Conservation (phyloP, 2,113 vertebrate genomes). For the Oxygymnocypris stewartii region DNA sequence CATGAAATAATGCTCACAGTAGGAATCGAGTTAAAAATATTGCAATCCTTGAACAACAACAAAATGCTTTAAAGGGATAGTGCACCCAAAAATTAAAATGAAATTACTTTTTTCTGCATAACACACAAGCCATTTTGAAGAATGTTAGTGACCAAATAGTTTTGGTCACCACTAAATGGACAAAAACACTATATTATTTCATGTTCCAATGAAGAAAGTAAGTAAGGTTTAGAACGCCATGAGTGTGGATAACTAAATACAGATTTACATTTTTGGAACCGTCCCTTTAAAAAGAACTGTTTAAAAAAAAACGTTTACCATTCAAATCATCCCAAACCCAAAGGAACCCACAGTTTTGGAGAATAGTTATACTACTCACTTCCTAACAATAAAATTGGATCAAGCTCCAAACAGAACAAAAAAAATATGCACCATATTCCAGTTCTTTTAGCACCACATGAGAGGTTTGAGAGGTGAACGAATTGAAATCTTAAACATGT, state of each 20-base stretch:
- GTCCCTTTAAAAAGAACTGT: not conserved
- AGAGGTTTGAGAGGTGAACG: not conserved
- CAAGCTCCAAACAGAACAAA: not conserved
- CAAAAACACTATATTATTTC: too few relatives aligned
- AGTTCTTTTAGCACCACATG: not conserved
- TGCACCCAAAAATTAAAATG: not conserved
- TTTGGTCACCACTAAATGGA: not conserved
- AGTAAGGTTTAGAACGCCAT: too few relatives aligned
- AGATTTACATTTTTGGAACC: not conserved
- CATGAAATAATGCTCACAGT: not conserved
- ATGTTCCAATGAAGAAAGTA: too few relatives aligned
- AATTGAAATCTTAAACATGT: not conserved
- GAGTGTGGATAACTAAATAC: too few relatives aligned
- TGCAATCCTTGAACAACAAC: not conserved
- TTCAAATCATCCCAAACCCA: not conserved
- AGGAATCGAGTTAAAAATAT: not conserved
- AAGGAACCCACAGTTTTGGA: not conserved
- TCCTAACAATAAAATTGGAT: not conserved
- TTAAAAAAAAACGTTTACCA: too few relatives aligned
- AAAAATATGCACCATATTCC: not conserved
- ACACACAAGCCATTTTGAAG: not conserved
- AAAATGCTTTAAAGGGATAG: not conserved
- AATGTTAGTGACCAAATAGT: not conserved
- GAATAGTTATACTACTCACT: not conserved
- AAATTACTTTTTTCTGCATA: not conserved